A percentile compares a stretch with the other conserved stretches of the same genome.
Evolutionary conservation across 2,888 invertebrate species (phyloP).

Genomic region (Pterostichus madidus): DNA sequence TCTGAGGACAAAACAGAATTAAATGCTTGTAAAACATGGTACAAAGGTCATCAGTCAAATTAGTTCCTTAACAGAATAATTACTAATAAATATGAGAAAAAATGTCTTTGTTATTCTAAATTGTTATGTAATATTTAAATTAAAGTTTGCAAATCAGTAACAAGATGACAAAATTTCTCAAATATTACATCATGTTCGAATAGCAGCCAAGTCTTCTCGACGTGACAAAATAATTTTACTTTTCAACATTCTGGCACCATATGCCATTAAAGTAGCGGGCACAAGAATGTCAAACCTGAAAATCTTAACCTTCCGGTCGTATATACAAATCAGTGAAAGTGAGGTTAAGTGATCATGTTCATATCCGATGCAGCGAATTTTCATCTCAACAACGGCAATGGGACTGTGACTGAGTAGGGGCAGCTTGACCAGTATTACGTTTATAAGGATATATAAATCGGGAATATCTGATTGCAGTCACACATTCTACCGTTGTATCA

Average conservation of each 20-base stretch:
- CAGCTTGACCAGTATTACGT: conserved; percentile 50
- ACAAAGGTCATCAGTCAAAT: no score
- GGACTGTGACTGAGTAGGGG: conserved; percentile 42
- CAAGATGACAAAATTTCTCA: not conserved
- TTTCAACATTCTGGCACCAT: conserved; percentile 15
- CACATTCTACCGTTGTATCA: conserved; percentile 64
- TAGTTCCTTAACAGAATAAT: no score
- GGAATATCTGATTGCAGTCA: conserved; percentile 62
- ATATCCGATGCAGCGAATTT: conserved; percentile 69
- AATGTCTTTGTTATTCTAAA: not conserved
- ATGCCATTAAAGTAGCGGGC: conserved; percentile 18
- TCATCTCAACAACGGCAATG: conserved; percentile 63
- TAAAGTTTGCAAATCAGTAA: conserved; percentile 2
- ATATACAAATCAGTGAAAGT: conserved; percentile 69
- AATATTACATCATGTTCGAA: conserved; percentile 9
- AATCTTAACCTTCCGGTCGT: conserved; percentile 68
- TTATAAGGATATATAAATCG: conserved; percentile 61
- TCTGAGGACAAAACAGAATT: no score
- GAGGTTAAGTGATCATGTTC: conserved; percentile 52
- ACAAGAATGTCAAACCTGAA: conserved; percentile 53
- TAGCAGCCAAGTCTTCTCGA: conserved; percentile 14
- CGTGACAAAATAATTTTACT: not conserved
- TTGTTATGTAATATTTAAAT: not conserved
- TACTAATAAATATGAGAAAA: no score
- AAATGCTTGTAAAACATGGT: no score